A percentile compares a stretch with the other conserved stretches of the same genome.
These are phyloP conservation scores for Phyllotis vaccarum DNA, from an alignment of 2,797 vertebrate genomes.

Conservation along the genomic window DNA sequence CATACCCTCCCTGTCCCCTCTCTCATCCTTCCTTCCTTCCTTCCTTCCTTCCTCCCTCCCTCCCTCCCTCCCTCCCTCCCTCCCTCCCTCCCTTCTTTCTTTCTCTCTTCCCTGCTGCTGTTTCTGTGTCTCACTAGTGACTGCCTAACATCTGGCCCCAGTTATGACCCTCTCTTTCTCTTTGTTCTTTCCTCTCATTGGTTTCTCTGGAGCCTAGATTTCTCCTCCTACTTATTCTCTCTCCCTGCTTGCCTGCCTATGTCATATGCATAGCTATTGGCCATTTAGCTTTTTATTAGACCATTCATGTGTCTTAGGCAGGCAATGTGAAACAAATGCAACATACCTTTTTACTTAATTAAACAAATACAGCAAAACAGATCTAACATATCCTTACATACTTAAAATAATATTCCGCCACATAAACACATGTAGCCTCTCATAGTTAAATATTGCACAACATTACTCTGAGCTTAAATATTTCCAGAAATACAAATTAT, in stretches of 20 bases:
- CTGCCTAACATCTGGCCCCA: not conserved
- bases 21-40: too few species aligned
- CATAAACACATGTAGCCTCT: not conserved
- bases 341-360: not conserved
- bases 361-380: not conserved
- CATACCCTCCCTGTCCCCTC: too few species aligned
- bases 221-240: not conserved
- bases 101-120: not conserved
- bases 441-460: not conserved
- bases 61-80: accelerated
- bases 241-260: not conserved
- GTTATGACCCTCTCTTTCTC: not conserved
- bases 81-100: too few species aligned
- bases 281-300: not conserved
- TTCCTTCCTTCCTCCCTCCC: accelerated
- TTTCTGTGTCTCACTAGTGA: not conserved
- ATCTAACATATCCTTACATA: not conserved
- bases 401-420: too few species aligned
- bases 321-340: not conserved
- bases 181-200: not conserved
- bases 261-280: not conserved
- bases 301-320: not conserved
- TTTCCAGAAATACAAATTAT: not conserved
- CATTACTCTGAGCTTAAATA: not conserved
- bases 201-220: not conserved